Percentiles rank a stretch among this genome's conserved stretches.
Conservation (phyloP, 2,797 vertebrate genomes). For the Zenarchopterus dispar region DNA sequence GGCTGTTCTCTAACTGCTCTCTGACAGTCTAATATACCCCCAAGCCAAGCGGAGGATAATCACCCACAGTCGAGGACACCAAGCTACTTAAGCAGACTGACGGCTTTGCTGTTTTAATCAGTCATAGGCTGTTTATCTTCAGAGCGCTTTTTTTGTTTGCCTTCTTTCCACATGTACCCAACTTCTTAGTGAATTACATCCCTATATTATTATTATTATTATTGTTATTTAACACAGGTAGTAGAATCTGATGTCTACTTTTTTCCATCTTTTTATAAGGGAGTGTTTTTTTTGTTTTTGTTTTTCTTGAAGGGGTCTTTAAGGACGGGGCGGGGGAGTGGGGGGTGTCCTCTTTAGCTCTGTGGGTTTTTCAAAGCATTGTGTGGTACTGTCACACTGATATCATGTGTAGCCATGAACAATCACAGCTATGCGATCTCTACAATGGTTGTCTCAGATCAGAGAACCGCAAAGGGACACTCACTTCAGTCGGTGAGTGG, state of each 20-base stretch:
- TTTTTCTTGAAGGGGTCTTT: background rate
- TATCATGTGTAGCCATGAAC: slow-evolving; percentile 56
- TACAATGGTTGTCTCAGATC: slow-evolving; percentile 47
- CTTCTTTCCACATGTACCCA: slow-evolving; percentile 46
- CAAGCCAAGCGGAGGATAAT: slow-evolving; percentile 61
- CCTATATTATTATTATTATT: slow-evolving; percentile 26
- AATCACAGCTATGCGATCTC: slow-evolving; percentile 58
- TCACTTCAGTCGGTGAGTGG: slow-evolving; percentile 14
- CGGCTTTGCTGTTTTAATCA: slow-evolving; percentile 70
- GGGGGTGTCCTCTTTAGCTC: slow-evolving; percentile 39
- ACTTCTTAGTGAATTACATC: slow-evolving; percentile 28
- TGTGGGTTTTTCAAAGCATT: slow-evolving; percentile 58
- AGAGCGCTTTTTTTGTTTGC: slow-evolving; percentile 23
- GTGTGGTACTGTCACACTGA: slow-evolving; percentile 41
- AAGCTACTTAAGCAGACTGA: slow-evolving; percentile 70
- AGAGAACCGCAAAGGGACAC: slow-evolving; percentile 15
- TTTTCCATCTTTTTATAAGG: slow-evolving; percentile 5
- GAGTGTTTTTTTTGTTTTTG: slow-evolving; percentile 30
- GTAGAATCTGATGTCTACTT: slow-evolving; percentile 34
- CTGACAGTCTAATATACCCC: slow-evolving; percentile 54
- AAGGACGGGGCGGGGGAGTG: no score
- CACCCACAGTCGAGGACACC: slow-evolving; percentile 53
- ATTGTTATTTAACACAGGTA: slow-evolving; percentile 20
- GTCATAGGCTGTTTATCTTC: slow-evolving; percentile 59
- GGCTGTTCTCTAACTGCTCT: slow-evolving; percentile 57